Percentiles rank a stretch among this genome's conserved stretches.
Conservation (phyloP, 2,888 invertebrate species). For the Odontocolon sp. region DNA sequence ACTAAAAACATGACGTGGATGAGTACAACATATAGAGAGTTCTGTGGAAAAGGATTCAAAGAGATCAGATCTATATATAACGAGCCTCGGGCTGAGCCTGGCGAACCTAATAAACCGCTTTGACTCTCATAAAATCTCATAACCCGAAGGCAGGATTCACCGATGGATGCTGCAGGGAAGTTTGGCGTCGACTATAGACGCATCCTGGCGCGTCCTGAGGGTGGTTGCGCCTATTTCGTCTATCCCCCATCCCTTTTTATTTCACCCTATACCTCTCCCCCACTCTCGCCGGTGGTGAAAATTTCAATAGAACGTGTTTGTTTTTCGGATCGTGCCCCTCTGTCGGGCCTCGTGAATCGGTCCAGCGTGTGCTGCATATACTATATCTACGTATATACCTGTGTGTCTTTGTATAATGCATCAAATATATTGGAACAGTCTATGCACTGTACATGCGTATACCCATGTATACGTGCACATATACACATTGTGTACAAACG, state of each 20-base stretch:
- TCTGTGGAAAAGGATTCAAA: conserved; percentile 36
- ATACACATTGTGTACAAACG: conserved; percentile 14
- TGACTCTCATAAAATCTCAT: conserved; percentile 80
- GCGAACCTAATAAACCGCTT: conserved; percentile 75
- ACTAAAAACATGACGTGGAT: not conserved
- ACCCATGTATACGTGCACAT: not conserved
- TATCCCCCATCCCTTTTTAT: conserved; percentile 28
- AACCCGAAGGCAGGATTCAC: conserved; percentile 72
- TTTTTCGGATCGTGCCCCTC: conserved; percentile 73
- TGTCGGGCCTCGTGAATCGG: conserved; percentile 61
- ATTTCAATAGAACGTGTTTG: conserved; percentile 77
- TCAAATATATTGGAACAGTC: conserved; percentile 17
- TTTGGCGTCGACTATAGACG: conserved; percentile 31
- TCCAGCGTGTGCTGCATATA: conserved; percentile 51
- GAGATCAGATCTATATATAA: conserved; percentile 21
- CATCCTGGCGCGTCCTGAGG: conserved; percentile 29
- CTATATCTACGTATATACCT: not conserved
- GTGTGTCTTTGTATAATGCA: conserved; percentile 15
- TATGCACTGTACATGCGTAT: not conserved
- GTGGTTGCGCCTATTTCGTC: conserved; percentile 13
- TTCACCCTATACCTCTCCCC: conserved; percentile 1
- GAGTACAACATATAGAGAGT: not conserved
- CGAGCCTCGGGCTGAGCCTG: conserved; percentile 19
- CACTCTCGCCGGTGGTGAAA: conserved; percentile 69
- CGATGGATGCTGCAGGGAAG: conserved; percentile 60